Evolutionary conservation across 1,140 invertebrate species (phyloP).

Genomic region (Colletes latitarsis): DNA sequence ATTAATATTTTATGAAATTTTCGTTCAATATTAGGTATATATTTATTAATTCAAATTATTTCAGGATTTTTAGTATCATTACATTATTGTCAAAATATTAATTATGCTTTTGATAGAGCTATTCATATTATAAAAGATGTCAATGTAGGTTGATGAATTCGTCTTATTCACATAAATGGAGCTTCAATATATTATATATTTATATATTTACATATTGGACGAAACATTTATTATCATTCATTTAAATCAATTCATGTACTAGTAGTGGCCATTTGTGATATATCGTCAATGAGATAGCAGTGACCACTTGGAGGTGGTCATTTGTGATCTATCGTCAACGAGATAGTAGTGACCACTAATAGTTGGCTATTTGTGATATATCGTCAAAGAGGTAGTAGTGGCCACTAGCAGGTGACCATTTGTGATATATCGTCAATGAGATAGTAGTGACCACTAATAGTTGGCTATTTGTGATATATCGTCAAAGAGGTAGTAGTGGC

Average conservation of each 20-base stretch:
- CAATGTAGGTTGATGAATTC: constrained; percentile 82
- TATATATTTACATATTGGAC: constrained; percentile 81
- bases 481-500: no score
- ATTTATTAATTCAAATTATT: constrained; percentile 83
- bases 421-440: no score
- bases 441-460: no score
- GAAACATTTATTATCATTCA: constrained; percentile 82
- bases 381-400: no score
- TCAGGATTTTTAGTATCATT: constrained; percentile 83
- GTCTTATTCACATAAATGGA: constrained; percentile 82
- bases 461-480: no score
- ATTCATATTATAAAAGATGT: constrained; percentile 82
- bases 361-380: no score
- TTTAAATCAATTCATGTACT: constrained; percentile 68
- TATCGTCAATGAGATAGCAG: no score
- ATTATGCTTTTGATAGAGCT: constrained; percentile 83
- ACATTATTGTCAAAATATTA: constrained; percentile 82
- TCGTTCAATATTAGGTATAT: constrained; percentile 66
- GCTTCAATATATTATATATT: constrained; percentile 83
- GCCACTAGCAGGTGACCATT: no score
- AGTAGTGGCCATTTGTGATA: no score
- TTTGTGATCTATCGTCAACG: no score
- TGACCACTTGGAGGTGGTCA: no score
- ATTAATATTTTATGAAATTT: neutral
- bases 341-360: no score